Evolutionary conservation across 2,113 vertebrate genomes (phyloP), one percentile per base, ranked within the genome.

Genomic region (Fulmarus glacialis): DNA sequence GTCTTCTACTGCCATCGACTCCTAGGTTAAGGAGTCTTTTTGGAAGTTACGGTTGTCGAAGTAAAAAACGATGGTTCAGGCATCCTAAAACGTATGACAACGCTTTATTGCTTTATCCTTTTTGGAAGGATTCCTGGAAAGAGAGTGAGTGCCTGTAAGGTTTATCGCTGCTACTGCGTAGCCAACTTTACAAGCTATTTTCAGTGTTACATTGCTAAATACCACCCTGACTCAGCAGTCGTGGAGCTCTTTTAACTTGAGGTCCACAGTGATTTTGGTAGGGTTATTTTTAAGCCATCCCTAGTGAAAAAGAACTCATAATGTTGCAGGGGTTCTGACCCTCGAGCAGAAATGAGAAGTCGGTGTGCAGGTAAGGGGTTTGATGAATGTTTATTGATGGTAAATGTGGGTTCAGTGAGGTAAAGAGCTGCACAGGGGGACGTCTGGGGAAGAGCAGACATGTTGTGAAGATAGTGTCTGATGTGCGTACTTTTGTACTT

Each of bases 361-460:
- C 9, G 1, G 30, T 3, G 16, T 23, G 59, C 34, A 45, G 56
- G 16, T 18, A 4, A 29, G 18, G 24, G 77, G 12, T 43, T 52
- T 9, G 24, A 27, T 34, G 8, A n/a, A 8, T 5, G 17, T 12
- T 56, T 10, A 17, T 9, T 45, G 60, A 4, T 55, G 45, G 48
- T 52, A 26, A 70, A 52, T 1, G 24, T 15, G 47, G 27, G 20
- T 8, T 74, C 24, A 29, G 38, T 1, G 21, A 42, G n/a, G 45
- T 4, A 12, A 12, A 12, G 27, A 48, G 34, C 15, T 56, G 47
- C 53, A 32, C 12, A 21, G 14, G 43, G n/a, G 50, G 70, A 43
- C 0, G 0, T 12, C 14, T n/a, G 16, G 48, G 58, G 27, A 63
- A 45, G 29, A 68, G 34, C 11, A 8, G 6, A 26, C 1, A 2